These are phyloP conservation scores for Epirrhoe alternata DNA, from an alignment of 2,888 invertebrate genomes.

Conservation along the genomic window DNA sequence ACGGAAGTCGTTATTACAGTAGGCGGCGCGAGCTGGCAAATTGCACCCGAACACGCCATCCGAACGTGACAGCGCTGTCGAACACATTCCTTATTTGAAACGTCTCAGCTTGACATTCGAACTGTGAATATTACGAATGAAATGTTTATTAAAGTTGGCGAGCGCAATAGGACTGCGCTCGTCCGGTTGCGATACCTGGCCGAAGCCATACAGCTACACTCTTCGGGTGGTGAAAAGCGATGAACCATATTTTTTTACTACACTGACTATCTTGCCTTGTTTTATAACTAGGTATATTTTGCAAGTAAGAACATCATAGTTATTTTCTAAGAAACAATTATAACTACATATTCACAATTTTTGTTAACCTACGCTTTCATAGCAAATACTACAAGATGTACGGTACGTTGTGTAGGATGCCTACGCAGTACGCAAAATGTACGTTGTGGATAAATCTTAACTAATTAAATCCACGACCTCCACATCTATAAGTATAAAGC, in stretches of 20 bases:
- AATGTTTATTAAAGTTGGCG: constrained; percentile 46
- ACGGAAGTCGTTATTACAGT: constrained; percentile 85
- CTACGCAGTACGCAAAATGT: too few species aligned
- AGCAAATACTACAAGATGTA: too few species aligned
- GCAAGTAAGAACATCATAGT: too few species aligned
- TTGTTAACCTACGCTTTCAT: too few species aligned
- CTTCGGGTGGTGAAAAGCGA: background rate
- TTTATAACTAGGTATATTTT: background rate
- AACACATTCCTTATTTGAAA: constrained; percentile 82
- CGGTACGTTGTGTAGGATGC: too few species aligned
- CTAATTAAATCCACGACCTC: too few species aligned
- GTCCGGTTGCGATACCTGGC: background rate
- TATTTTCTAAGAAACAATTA: too few species aligned
- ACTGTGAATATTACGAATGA: constrained; percentile 64
- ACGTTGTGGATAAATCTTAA: too few species aligned
- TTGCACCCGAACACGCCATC: constrained; percentile 82
- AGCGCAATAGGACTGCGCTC: constrained; percentile 13
- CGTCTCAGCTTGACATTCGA: constrained; percentile 75
- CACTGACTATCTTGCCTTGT: background rate
- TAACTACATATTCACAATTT: too few species aligned
- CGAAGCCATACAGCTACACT: background rate
- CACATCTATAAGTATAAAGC: too few species aligned
- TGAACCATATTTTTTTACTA: background rate
- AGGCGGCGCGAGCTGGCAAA: constrained; percentile 82
- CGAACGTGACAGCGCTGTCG: constrained; percentile 83